Base-by-base conservation (phyloP, 2,113 vertebrate species). In the Mesocricetus auratus region DNA sequence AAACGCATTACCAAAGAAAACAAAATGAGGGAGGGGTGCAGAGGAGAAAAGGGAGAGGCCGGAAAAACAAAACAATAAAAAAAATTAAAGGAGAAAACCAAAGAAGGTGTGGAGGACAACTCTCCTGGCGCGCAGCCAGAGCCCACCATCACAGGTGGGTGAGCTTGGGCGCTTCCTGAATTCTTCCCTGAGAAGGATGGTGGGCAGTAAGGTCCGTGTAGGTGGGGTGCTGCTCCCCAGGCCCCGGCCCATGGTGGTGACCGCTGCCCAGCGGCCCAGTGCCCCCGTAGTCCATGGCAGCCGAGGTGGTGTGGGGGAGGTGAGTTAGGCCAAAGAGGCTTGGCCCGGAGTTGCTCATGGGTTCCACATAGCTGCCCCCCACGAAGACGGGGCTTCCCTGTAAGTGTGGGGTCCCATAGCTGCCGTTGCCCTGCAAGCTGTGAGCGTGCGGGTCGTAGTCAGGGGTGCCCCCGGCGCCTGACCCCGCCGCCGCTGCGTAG, bases 131-230 rank as follows among this genome's bases (percentile, higher is more conserved):
- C 98, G 98, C 97, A 98, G 98, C 98, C 97, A 96, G 93, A 96
- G 97, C 60, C 97, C 97, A 97, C 89, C 98, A 99, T 99, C 99
- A 99, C 99, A 99, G 99, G 99, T 99, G 99, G 97, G 99, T 99
- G 98, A 99, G 98, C 98, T 99, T 99, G 98, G 99, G 99, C 90
- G 99, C 99, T 99, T 99, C 99, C 99, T 99, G 99, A 99, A 99
- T 99, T 99, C 99, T 99, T 99, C 99, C 99, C 99, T 99, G 99
- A 99, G 99, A 99, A 98, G 98, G 99, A 99, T 99, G 99, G 98
- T 99, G 99, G 98, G 99, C 97, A 5, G 99, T 99, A 98, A 99
- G 99, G 99, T 99, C 99, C 99, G 99, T 99, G 98, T 99, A 99
- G 91, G 99, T 99, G 90, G 99, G 99, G 97, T 99, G 99, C 0